A percentile compares a stretch with the other conserved stretches of the same genome.
Evolutionary conservation across 2,888 invertebrate species (phyloP).

Genomic region (Acrobasis consociella): DNA sequence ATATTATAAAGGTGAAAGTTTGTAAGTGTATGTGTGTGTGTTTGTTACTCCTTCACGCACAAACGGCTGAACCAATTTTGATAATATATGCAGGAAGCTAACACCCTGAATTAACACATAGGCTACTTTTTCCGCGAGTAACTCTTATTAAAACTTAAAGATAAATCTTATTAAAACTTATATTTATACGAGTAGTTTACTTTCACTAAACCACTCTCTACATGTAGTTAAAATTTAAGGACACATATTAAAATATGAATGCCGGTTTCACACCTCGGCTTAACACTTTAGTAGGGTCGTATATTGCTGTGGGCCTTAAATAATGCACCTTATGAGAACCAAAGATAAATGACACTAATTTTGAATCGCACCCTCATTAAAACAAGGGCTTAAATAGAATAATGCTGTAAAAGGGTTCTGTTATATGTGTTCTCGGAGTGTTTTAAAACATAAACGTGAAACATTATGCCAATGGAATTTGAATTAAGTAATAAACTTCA

Average conservation of each 20-base stretch:
- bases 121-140: too few species aligned
- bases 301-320: constrained; percentile 46
- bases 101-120: too few species aligned
- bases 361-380: constrained; percentile 36
- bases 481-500: neutral
- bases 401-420: constrained; percentile 15
- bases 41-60: too few species aligned
- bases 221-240: neutral
- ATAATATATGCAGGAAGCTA: too few species aligned
- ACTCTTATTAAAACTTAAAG: too few species aligned
- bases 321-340: constrained; percentile 55
- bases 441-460: constrained; percentile 7
- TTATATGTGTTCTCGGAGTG: constrained; percentile 16
- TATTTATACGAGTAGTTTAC: too few species aligned
- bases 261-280: constrained; percentile 57
- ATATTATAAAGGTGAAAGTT: too few species aligned
- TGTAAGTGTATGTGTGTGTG: too few species aligned
- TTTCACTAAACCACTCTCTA: constrained; percentile 8
- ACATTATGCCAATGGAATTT: neutral
- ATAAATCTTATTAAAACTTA: too few species aligned
- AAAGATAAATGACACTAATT: constrained; percentile 53
- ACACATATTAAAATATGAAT: constrained; percentile 50
- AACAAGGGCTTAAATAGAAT: constrained; percentile 24
- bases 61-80: too few species aligned
- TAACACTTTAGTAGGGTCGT: constrained; percentile 69